Evolutionary conservation across 2,888 invertebrate genomes (phyloP).

Genomic region (Cheilosia impressa): DNA sequence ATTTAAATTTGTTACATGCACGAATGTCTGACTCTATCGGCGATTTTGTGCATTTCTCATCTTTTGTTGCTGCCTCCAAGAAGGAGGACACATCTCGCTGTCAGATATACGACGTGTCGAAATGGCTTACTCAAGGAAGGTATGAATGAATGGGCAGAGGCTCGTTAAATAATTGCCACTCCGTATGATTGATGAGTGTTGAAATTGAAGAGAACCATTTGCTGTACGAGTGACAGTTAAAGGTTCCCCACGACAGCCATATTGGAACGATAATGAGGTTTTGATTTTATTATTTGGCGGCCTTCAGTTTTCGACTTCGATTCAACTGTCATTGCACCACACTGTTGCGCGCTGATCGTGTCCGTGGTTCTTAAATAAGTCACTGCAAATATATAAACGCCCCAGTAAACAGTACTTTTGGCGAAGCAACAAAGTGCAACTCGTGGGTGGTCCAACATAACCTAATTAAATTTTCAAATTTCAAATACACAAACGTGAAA

Average conservation of each 20-base stretch:
- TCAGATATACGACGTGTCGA: constrained; percentile 20
- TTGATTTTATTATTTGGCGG: neutral
- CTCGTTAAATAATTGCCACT: constrained; percentile 2
- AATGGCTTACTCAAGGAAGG: constrained; percentile 6
- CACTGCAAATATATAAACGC: constrained; percentile 1
- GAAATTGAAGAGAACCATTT: neutral
- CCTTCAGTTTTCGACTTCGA: neutral
- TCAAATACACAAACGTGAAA: neutral
- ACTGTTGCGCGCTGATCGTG: neutral
- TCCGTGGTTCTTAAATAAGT: constrained; percentile 1
- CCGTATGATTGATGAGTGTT: constrained; percentile 6
- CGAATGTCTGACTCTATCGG: constrained; percentile 64
- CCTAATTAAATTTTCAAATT: constrained; percentile 19
- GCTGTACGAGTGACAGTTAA: neutral
- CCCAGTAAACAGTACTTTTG: constrained; percentile 1
- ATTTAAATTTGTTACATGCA: constrained; percentile 73
- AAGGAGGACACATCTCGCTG: constrained; percentile 38
- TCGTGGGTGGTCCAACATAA: constrained; percentile 32
- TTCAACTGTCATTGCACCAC: neutral
- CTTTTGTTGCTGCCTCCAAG: constrained; percentile 29
- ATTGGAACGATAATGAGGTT: neutral
- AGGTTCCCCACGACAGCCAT: neutral
- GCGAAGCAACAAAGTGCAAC: constrained; percentile 6
- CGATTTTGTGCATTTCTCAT: constrained; percentile 46
- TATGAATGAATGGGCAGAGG: constrained; percentile 3